Percentiles rank a stretch among this genome's conserved stretches.
phyloP scores from a whole-genome alignment of 2,797 vertebrate genomes.

The Lacerta viridis region DNA sequence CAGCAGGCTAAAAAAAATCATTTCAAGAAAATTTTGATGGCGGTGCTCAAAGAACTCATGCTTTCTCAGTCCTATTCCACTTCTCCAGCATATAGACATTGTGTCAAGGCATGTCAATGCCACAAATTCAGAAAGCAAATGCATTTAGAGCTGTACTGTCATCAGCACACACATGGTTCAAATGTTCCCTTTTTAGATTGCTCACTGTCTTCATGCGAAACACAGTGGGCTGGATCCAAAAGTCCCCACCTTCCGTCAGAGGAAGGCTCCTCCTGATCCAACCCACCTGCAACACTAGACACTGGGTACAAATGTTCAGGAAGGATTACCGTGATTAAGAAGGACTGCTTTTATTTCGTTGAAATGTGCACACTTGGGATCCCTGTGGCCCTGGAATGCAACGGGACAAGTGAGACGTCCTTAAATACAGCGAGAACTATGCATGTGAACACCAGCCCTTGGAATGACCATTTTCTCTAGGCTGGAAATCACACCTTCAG shows the following conservation, averaged over 20 bases:
- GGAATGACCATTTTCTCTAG: not conserved
- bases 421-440: not conserved
- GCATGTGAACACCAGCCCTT: not conserved
- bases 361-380: not conserved
- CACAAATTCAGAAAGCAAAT: not conserved
- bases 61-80: not conserved
- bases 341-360: conserved; percentile 3
- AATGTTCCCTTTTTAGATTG: not conserved
- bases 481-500: not conserved
- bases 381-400: too few species aligned
- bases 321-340: not conserved
- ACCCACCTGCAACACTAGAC: not conserved
- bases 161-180: not conserved
- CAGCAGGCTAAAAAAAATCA: not conserved
- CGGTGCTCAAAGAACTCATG: not conserved
- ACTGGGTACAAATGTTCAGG: not conserved
- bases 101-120: not conserved
- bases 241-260: too few species aligned
- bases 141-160: not conserved
- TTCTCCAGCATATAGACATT: too few species aligned
- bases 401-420: not conserved
- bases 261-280: not conserved
- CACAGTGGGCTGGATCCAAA: not conserved
- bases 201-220: not conserved
- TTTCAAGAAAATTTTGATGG: not conserved